Percentiles rank a stretch among this genome's conserved stretches.
Conservation (phyloP, 1,140 invertebrate species). For the Dinoponera quadriceps region DNA sequence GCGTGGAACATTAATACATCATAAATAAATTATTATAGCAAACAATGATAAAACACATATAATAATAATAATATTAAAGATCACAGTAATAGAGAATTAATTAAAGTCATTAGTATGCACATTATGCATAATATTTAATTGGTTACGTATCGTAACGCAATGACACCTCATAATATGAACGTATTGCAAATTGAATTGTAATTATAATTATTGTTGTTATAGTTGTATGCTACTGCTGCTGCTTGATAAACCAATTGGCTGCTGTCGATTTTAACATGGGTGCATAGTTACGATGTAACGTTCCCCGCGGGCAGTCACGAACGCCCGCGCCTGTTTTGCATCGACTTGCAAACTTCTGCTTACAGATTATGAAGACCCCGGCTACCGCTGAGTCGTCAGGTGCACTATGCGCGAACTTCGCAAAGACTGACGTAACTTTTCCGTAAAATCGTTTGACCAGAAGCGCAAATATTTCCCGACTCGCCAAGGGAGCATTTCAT, state of each 20-base stretch:
- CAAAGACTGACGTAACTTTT: not conserved
- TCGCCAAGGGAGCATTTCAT: not conserved
- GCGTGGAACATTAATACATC: too few relatives aligned
- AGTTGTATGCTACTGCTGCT: slow-evolving; percentile 10
- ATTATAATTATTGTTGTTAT: slow-evolving; percentile 46
- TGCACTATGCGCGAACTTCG: not conserved
- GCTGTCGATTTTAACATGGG: slow-evolving; percentile 7
- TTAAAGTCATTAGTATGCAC: too few relatives aligned
- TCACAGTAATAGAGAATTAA: too few relatives aligned
- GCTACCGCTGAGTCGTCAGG: slow-evolving; percentile 4
- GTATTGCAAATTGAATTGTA: not conserved
- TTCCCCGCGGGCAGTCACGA: slow-evolving; percentile 13
- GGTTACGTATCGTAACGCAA: too few relatives aligned
- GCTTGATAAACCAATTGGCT: slow-evolving; percentile 43
- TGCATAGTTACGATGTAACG: not conserved
- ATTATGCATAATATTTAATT: too few relatives aligned
- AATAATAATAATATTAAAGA: too few relatives aligned
- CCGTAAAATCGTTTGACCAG: not conserved
- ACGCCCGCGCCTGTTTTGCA: slow-evolving; percentile 36
- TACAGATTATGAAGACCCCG: slow-evolving; percentile 4
- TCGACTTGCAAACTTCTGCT: slow-evolving; percentile 31
- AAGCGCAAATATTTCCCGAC: not conserved
- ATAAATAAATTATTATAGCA: too few relatives aligned
- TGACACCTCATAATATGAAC: too few relatives aligned
- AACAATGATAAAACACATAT: too few relatives aligned